Percentiles rank a stretch among this genome's conserved stretches.
phyloP scores from a whole-genome alignment of 2,113 vertebrate species.

The Megaceryle maxima region DNA sequence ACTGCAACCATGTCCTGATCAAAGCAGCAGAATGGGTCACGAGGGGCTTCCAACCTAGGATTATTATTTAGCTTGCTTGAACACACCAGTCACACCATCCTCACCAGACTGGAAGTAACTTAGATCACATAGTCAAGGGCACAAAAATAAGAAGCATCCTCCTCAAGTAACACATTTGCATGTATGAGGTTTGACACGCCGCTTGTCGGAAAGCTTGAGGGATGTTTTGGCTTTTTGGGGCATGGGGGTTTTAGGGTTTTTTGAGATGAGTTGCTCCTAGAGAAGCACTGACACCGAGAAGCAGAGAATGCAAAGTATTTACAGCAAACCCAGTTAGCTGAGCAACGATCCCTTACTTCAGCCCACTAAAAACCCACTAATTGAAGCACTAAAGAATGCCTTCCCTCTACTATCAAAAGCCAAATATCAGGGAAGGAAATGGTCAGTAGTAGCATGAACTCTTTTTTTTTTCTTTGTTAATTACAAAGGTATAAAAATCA shows the following conservation, averaged over 20 bases:
- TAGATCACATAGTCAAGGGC: neutral
- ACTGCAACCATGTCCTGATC: neutral
- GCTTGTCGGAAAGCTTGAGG: neutral
- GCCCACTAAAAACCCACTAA: neutral
- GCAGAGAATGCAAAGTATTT: neutral
- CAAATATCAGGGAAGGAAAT: neutral
- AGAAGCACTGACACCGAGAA: neutral
- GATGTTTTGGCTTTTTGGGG: neutral
- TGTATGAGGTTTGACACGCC: neutral
- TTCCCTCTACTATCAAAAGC: neutral
- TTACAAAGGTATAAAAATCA: neutral
- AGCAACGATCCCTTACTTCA: neutral
- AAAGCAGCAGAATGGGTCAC: neutral
- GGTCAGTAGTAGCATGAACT: neutral
- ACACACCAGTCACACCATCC: neutral
- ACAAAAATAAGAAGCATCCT: neutral
- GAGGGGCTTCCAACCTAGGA: neutral
- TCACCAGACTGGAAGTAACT: neutral
- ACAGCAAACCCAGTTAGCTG: neutral
- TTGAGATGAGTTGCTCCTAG: neutral
- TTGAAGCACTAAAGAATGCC: neutral
- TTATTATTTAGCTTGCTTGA: neutral
- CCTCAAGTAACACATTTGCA: neutral
- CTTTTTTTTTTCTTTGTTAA: neutral
- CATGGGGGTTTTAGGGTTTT: neutral